phyloP scores from a whole-genome alignment of 2,113 vertebrate species.

The Eretmochelys imbricata region DNA sequence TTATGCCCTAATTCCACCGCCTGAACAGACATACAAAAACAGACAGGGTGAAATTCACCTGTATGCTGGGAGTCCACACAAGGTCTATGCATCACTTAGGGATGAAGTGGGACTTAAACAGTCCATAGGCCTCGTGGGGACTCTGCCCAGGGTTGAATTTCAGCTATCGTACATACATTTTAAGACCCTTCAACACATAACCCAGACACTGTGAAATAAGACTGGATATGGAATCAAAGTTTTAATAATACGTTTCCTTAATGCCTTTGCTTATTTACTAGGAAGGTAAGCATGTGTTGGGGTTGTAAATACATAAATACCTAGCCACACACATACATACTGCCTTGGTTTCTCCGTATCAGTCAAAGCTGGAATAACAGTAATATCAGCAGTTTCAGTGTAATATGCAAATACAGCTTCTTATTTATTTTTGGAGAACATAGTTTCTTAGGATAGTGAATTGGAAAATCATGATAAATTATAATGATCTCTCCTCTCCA shows the following conservation, averaged over 20 bases:
- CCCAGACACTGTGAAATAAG: not conserved
- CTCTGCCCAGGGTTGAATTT: not conserved
- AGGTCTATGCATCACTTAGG: not conserved
- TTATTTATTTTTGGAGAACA: conserved; percentile 36
- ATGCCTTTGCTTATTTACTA: not conserved
- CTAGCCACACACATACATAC: not conserved
- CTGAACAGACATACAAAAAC: not conserved
- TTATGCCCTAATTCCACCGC: not conserved
- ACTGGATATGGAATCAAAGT: not conserved
- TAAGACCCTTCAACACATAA: not conserved
- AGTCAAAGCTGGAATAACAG: conserved; percentile 17
- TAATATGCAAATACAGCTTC: not conserved
- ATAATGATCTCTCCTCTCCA: not conserved
- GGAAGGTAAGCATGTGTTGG: not conserved
- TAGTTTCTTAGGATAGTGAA: conserved; percentile 51
- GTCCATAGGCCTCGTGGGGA: not conserved
- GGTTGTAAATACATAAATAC: not conserved
- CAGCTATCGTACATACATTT: not conserved
- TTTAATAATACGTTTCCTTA: not conserved
- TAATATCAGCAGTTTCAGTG: conserved; percentile 31
- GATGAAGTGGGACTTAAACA: not conserved
- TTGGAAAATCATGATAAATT: conserved; percentile 51
- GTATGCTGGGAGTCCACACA: not conserved
- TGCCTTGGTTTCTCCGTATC: conserved; percentile 1
- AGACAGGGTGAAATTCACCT: not conserved